Evolutionary conservation across 2,797 vertebrate species (phyloP), one percentile per base, ranked within the genome.

Genomic region (Thunnus albacares): DNA sequence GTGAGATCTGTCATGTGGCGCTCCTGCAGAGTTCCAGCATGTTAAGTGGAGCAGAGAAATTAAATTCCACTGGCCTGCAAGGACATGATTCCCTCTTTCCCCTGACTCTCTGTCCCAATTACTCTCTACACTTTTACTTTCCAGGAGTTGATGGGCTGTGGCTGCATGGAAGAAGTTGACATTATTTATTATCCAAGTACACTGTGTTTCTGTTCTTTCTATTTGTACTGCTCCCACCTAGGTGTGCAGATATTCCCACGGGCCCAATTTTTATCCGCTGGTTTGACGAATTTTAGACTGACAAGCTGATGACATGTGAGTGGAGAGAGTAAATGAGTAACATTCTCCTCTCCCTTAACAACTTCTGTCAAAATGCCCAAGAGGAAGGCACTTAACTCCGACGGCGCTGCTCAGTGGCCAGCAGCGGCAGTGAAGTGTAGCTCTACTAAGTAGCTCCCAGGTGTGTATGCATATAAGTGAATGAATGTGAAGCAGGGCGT

Each of bases 61-160:
- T 68, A 86, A 93, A 94, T 93, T 93, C 92, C 90, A 86, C 79
- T 90, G 76, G 92, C 92, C 82, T 94, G 93, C 88, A 83, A 93
- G 74, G 90, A 92, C 93, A 93, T 76, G 91, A 93, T 82, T 87
- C 88, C 72, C 80, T 82, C 71, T 84, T 89, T 89, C 30, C 86
- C 75, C 61, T 67, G 64, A 38, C 33, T 58, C 64, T 60, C 55
- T 56, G 53, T 59, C 77, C 63, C 51, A 66, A 55, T 60, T 70
- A 89, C 69, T 72, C 69, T 66, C 51, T 60, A 45, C 74, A 81
- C 51, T 78, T 75, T 10, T 78, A 51, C 77, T 81, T 80, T 91
- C 81, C 85, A 88, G 38, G 67, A 82, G 68, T 45, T 75, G 83
- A 88, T 30, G 65, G 70, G 80, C 75, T 83, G 38, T 15, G 75